Percentiles rank a stretch among this genome's conserved stretches.
Conservation (phyloP, 53 echinoderm and acorn worm species). For the Hippasteria phrygiana region DNA sequence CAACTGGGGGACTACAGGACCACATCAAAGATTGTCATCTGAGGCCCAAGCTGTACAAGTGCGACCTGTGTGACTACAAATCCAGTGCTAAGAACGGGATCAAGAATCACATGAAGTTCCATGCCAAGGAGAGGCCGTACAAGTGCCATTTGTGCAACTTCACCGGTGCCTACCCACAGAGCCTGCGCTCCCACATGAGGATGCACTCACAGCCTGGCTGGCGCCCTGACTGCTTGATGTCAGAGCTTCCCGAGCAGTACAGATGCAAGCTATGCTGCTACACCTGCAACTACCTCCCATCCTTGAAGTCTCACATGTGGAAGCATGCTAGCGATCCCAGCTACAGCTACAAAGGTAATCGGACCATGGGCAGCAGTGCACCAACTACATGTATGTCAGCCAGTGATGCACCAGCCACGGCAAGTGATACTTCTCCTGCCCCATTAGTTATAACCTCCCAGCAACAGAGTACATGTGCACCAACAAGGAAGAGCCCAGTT, state of each 20-base stretch:
- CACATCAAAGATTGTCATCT: slow-evolving; percentile 68
- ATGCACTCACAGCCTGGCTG: slow-evolving; percentile 65
- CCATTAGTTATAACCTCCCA: neutral
- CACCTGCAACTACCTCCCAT: slow-evolving; percentile 89
- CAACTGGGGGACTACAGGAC: slow-evolving; percentile 66
- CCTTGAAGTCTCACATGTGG: slow-evolving; percentile 99
- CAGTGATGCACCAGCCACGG: neutral
- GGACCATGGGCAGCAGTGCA: neutral
- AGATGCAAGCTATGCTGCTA: slow-evolving; percentile 93
- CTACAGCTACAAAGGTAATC: slow-evolving; percentile 80
- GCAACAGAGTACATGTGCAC: neutral
- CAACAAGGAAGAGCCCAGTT: neutral
- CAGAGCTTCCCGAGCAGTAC: slow-evolving; percentile 73
- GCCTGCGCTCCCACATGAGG: slow-evolving; percentile 93
- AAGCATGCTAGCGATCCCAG: slow-evolving; percentile 89
- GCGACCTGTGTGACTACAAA: slow-evolving; percentile 82
- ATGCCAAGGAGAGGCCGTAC: slow-evolving; percentile 89
- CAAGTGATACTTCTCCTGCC: neutral
- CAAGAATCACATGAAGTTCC: slow-evolving; percentile 99
- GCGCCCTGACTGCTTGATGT: slow-evolving; percentile 23
- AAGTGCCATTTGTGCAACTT: slow-evolving; percentile 93
- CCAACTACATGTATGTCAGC: neutral
- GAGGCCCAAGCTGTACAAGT: slow-evolving; percentile 86
- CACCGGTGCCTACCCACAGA: slow-evolving; percentile 96
- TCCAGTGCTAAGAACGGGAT: slow-evolving; percentile 91